A percentile compares a stretch with the other conserved stretches of the same genome.
Conservation (phyloP, 2,888 invertebrate species). For the Oscheius myriophilus region DNA sequence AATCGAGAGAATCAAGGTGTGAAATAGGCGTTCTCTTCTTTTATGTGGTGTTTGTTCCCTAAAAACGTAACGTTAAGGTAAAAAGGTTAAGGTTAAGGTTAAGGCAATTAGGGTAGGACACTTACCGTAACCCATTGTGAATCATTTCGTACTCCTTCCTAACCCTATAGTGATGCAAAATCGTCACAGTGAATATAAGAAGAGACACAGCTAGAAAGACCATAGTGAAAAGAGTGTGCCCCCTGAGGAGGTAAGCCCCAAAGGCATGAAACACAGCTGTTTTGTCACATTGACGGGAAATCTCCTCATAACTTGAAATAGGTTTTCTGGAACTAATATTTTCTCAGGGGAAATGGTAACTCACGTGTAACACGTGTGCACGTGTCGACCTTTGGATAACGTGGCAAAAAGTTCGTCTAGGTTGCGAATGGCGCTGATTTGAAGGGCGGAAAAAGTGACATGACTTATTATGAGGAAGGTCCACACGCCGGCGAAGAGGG, state of each 20-base stretch:
- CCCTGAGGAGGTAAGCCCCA: conserved; percentile 56
- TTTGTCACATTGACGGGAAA: conserved; percentile 62
- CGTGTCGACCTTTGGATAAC: conserved; percentile 39
- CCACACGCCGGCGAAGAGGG: conserved; percentile 66
- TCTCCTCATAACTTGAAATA: conserved; percentile 61
- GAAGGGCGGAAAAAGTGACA: conserved; percentile 66
- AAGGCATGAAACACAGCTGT: conserved; percentile 66
- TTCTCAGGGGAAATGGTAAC: background rate
- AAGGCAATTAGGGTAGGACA: background rate
- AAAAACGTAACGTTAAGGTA: too few relatives aligned
- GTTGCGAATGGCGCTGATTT: conserved; percentile 53
- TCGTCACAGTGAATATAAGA: conserved; percentile 63
- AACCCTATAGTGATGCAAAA: conserved; percentile 65
- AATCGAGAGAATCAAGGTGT: conserved; percentile 66
- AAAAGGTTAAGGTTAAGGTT: background rate
- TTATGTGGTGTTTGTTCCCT: conserved; percentile 65
- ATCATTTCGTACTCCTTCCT: conserved; percentile 61
- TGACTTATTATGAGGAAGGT: conserved; percentile 65
- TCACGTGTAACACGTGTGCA: conserved; percentile 42
- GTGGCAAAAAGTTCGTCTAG: conserved; percentile 50
- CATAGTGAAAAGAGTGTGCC: conserved; percentile 68
- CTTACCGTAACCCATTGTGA: conserved; percentile 49
- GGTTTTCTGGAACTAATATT: conserved; percentile 34
- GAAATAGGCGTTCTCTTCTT: conserved; percentile 66
- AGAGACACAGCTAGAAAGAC: conserved; percentile 64